Conservation (phyloP, 2,888 invertebrate genomes). For the Timema podura region DNA sequence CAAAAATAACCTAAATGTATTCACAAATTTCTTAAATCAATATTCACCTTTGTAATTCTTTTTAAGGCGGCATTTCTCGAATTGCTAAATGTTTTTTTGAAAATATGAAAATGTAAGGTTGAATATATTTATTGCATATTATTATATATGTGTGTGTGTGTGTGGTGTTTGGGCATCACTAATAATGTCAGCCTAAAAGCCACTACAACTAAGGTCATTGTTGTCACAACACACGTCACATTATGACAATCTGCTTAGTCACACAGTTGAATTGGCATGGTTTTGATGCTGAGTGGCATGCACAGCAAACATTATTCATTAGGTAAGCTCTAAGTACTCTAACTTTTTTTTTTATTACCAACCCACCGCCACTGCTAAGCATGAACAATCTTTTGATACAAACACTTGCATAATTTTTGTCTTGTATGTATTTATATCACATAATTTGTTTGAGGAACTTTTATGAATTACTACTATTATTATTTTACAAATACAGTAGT, state of each 20-base stretch:
- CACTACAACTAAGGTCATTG: conserved; percentile 29
- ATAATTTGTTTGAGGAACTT: neutral
- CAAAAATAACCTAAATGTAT: too few species aligned
- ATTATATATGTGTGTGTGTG: too few species aligned
- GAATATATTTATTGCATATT: too few species aligned
- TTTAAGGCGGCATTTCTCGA: too few species aligned
- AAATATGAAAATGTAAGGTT: too few species aligned
- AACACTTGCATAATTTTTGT: neutral
- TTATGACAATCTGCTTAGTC: neutral
- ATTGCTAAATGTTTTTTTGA: too few species aligned
- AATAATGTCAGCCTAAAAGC: conserved; percentile 7
- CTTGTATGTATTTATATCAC: neutral
- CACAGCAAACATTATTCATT: neutral
- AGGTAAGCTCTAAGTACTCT: neutral
- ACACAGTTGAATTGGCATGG: conserved; percentile 23
- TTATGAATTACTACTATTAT: too few species aligned
- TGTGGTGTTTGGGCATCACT: too few species aligned
- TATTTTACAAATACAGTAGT: too few species aligned
- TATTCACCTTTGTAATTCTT: too few species aligned
- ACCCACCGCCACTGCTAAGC: neutral
- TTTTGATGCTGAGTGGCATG: conserved; percentile 24
- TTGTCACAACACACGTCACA: neutral
- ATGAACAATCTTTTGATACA: neutral
- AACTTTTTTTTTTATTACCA: neutral
- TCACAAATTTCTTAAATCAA: too few species aligned